Evolutionary conservation across 30 jellyfish, hydroid and myxozoan species (phyloP), one percentile per base, ranked within the genome.

Genomic region (Chironex yamaguchii): DNA sequence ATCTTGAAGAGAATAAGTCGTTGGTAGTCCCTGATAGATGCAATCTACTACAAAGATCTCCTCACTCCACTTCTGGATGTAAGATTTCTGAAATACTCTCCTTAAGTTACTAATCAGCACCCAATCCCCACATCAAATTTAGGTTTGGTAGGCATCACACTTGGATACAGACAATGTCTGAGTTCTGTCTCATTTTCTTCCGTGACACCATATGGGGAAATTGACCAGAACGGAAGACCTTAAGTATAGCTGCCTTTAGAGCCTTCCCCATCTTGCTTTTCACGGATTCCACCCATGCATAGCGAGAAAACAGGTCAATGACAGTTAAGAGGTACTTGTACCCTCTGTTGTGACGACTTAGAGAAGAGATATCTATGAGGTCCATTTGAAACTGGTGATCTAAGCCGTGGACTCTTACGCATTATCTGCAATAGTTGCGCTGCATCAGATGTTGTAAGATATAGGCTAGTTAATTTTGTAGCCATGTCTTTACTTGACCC

Each of bases 301-400:
- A 84, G 24, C 71, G 70, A 34, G 85, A 76, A 71, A 85, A 65
- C 1, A 82, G 49, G 50, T 85, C 96, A 27, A 85, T 84, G 32
- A 76, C 36, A 2, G 50, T 27, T 35, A 85, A 21, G 30, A 71
- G 33, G 36, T 21, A 85, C 62, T 85, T 72, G 28, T 76, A 11
- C 2, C 89, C 52, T 25, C 64, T 65, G 64, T 85, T 85, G 14
- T 74, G 64, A 34, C 58, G 34, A 24, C 66, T 52, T 53, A 71
- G 26, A 1, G 73, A 49, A 0, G 84, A 0, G 67, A 72, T 49
- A 58, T 85, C 96, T 4, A 62, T 76, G 17, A 85, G 66, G 62
- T 85, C 96, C 29, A 49, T 24, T 62, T 71, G 83, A 87, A 79
- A 71, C 3, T 48, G 82, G 29, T 72, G 35, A 85, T 84, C 83